Base-by-base conservation (phyloP, 2,888 invertebrate species). In the Eupeodes luniger region DNA sequence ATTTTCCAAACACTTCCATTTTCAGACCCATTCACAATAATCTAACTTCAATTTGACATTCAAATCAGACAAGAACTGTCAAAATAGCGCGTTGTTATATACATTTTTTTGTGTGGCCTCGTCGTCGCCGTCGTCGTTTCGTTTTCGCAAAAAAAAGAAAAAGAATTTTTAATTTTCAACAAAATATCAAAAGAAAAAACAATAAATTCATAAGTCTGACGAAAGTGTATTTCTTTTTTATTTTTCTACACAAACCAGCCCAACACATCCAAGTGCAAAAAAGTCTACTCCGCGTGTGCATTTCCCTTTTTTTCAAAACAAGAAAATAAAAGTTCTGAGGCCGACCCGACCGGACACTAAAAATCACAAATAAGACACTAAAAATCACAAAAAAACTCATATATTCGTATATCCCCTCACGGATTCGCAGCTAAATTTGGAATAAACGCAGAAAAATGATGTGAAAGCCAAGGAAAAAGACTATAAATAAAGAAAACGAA, bases 51-150 rank as follows among this genome's bases (percentile, higher is more conserved):
- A 27, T 78, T 72, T 89, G 89, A 89, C 89, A 53, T 79, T 72
- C 70, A 76, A 55, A 47, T 76, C 79, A 89, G 82, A 85, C 89
- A 74, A 67, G 55, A 87, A 79, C 70, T 89, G 90, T 89, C 89
- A 90, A 85, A 84, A 70, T 85, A 87, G 89, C 84, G 90, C 90
- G 90, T 90, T 90, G 89, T 90, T 90, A 90, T 90, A 90, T 90
- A 90, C 90, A 90, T 90, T 90, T 90, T 70, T 90, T 90, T 85
- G 88, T 89, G 88, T 89, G 81, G 84, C 85, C 85, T 88, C 81
- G 77, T 81, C 85, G 85, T 88, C 80, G 88, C 88, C 83, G 83
- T 70, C 70, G 69, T 69, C 69, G 51, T 53, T 47, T 87, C 75
- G 81, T 86, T 85, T 84, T 85, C 75, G 72, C 82, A 70, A 81